A percentile compares a stretch with the other conserved stretches of the same genome.
Conservation (phyloP, 2,888 invertebrate genomes). For the Polymixis flavicincta region DNA sequence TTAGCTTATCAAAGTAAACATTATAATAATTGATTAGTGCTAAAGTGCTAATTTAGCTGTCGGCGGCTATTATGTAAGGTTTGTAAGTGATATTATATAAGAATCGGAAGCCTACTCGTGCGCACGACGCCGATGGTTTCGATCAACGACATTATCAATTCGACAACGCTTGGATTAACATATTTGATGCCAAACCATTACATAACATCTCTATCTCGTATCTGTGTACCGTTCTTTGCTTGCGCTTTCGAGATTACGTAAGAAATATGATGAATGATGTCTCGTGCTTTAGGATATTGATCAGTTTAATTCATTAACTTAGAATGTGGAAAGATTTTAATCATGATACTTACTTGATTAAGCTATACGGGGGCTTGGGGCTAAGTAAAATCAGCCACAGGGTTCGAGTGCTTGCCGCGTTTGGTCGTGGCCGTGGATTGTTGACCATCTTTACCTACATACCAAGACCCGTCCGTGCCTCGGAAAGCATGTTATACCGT, state of each 20-base stretch:
- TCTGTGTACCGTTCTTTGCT: slow-evolving; percentile 37
- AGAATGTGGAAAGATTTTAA: slow-evolving; percentile 43
- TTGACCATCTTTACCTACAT: too few relatives aligned
- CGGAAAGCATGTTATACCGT: too few relatives aligned
- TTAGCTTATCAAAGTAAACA: slow-evolving; percentile 37
- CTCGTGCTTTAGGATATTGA: slow-evolving; percentile 29
- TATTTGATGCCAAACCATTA: slow-evolving; percentile 72
- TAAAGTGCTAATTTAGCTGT: slow-evolving; percentile 58
- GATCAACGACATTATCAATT: slow-evolving; percentile 75
- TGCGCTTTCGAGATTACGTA: slow-evolving; percentile 71
- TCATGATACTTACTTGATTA: slow-evolving; percentile 4
- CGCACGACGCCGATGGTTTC: slow-evolving; percentile 62
- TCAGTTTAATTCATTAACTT: slow-evolving; percentile 48
- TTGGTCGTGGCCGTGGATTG: too few relatives aligned
- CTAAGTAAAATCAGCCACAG: too few relatives aligned
- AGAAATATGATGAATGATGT: slow-evolving; percentile 55
- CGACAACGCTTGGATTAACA: slow-evolving; percentile 70
- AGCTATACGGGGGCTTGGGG: too few relatives aligned
- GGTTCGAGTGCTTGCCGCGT: too few relatives aligned
- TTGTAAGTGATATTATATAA: slow-evolving; percentile 62
- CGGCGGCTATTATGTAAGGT: slow-evolving; percentile 66
- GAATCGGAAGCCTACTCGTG: slow-evolving; percentile 67
- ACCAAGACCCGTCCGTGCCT: too few relatives aligned
- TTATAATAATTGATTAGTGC: slow-evolving; percentile 28
- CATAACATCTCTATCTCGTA: slow-evolving; percentile 60